Conservation (phyloP, 2,888 invertebrate species). For the Euzetes globulus region DNA sequence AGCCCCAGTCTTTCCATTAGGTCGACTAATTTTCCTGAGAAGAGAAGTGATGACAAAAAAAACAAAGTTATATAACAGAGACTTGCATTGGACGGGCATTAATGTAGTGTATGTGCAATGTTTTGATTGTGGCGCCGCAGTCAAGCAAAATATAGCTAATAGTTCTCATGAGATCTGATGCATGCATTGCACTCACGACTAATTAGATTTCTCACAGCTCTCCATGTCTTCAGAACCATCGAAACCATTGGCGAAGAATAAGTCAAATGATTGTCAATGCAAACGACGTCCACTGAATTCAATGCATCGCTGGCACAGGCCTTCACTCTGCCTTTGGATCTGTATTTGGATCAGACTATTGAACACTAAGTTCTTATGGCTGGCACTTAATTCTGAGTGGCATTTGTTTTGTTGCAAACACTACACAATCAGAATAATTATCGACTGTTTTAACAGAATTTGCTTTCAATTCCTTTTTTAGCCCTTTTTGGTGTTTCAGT, state of each 20-base stretch:
- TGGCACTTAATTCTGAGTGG: not conserved
- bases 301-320: not conserved
- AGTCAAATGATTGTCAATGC: conserved; percentile 18
- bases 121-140: conserved; percentile 20
- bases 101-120: not conserved
- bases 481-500: too few relatives aligned
- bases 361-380: not conserved
- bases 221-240: not conserved
- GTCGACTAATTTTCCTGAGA: not conserved
- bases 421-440: not conserved
- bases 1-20: not conserved
- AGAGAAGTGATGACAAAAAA: conserved; percentile 13
- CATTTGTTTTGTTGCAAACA: not conserved
- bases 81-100: not conserved
- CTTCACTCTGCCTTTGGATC: not conserved
- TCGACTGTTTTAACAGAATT: not conserved
- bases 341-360: too few relatives aligned
- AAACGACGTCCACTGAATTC: not conserved
- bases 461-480: not conserved
- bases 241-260: not conserved
- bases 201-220: conserved; percentile 22
- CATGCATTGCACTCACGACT: conserved; percentile 10
- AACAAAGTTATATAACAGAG: not conserved
- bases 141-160: not conserved
- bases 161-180: conserved; percentile 24